Percentiles rank a stretch among this genome's conserved stretches.
Conservation (phyloP, 2,797 vertebrate genomes). For the Hirundo rustica region DNA sequence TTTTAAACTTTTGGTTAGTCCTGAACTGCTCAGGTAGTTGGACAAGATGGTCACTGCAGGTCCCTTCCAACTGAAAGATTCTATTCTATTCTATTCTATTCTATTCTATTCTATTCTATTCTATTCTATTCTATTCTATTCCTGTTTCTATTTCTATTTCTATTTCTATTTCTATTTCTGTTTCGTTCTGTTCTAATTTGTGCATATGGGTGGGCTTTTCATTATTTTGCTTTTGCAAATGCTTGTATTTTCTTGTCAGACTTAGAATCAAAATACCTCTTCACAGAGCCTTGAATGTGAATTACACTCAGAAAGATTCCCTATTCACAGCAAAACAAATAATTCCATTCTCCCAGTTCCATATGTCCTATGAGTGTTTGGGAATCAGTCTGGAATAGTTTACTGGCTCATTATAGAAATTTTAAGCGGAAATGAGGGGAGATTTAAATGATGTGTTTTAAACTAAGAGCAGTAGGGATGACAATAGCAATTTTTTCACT, state of each 20-base stretch:
- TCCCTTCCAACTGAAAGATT: not conserved
- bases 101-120: not conserved
- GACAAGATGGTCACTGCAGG: fast-evolving
- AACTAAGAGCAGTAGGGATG: not conserved
- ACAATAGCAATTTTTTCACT: not conserved
- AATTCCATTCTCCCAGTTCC: not conserved
- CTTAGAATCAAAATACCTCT: not conserved
- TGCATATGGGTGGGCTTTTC: not conserved
- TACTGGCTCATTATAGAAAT: not conserved
- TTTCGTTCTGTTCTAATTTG: not conserved
- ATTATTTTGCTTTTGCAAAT: not conserved
- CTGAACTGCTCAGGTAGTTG: not conserved
- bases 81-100: not conserved
- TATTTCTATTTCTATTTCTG: not conserved
- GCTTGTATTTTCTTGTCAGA: not conserved
- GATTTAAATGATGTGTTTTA: not conserved
- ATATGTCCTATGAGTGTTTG: not conserved
- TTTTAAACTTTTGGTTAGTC: not conserved
- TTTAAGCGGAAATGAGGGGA: not conserved
- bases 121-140: no score
- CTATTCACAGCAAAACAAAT: not conserved
- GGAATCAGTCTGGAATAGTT: not conserved
- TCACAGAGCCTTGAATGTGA: not conserved
- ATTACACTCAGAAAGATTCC: not conserved
- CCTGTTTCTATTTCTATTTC: no score